Evolutionary conservation across 2,888 invertebrate species (phyloP), one percentile per base, ranked within the genome.

Genomic region (Heliothis peltigera): DNA sequence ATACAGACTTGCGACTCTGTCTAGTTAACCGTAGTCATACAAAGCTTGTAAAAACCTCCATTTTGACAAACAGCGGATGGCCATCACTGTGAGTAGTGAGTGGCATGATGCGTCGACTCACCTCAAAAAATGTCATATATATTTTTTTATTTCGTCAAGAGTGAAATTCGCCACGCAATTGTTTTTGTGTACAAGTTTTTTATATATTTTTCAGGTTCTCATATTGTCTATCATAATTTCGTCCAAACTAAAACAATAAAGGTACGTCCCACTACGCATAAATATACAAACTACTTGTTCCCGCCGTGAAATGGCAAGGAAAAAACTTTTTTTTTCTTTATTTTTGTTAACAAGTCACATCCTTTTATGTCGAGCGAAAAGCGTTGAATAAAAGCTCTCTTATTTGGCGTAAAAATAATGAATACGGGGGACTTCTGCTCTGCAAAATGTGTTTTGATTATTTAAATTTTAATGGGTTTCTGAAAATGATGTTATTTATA

Each of bases 331-430:
- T n/a, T 65, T 69, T 58, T 53, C 42, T 53, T 66, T 72, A 52
- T 68, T 78, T 64, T 73, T 60, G 66, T 67, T 68, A 67, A 75
- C 72, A 79, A 77, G 80, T 75, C 64, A 58, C 60, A 70, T 68
- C 57, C 64, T 28, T 79, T 79, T 72, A 74, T 65, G 57, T 55
- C 43, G 66, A 46, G 64, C 52, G 63, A 64, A 67, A 70, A 46
- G 70, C 53, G 54, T 46, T 65, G 75, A 63, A 77, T 72, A 69
- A 65, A n/a, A 62, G 49, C 57, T 69, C 70, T 74, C 51, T 67
- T 70, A 66, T 79, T 71, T 67, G 48, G 47, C 55, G 65, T 75
- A 66, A 70, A 79, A 79, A 79, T 79, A 79, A 79, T 77, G 71
- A 79, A 79, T 58, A 52, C 60, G 69, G 44, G n/a, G 19, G 57